Percentiles rank a stretch among this genome's conserved stretches.
phyloP scores from a whole-genome alignment of 1,140 invertebrate genomes.

The Galleria mellonella region DNA sequence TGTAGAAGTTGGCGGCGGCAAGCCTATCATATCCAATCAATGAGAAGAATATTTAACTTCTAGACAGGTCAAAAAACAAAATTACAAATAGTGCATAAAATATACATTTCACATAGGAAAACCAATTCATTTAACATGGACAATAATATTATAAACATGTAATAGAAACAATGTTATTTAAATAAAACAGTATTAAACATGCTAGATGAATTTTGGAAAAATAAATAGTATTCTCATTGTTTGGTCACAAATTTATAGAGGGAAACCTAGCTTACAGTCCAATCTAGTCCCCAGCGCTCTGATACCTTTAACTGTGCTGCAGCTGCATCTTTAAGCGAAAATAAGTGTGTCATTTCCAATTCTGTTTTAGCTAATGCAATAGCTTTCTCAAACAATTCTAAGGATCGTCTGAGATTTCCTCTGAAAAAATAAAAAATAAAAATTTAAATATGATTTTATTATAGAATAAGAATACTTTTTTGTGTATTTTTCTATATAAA shows the following conservation, averaged over 20 bases:
- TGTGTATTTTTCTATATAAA: too few species aligned
- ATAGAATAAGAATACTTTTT: too few species aligned
- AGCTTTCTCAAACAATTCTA: conserved; percentile 93
- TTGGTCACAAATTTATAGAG: conserved; percentile 12
- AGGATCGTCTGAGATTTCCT: conserved; percentile 87
- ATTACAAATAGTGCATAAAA: too few species aligned
- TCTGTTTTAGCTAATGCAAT: conserved; percentile 88
- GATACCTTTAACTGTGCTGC: conserved; percentile 89
- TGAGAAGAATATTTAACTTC: conserved; percentile 22
- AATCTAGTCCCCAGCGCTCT: conserved; percentile 81
- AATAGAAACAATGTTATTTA: too few species aligned
- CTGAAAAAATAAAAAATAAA: conserved; percentile 76
- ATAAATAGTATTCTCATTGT: conserved; percentile 42
- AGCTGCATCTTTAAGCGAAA: conserved; percentile 89
- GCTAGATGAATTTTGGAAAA: too few species aligned
- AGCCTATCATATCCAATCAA: conserved; percentile 9
- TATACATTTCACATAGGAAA: too few species aligned
- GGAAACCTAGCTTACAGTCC: conserved; percentile 60
- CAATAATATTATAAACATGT: too few species aligned
- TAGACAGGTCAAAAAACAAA: background rate
- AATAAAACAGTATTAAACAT: too few species aligned
- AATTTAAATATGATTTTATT: background rate
- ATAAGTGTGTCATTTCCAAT: conserved; percentile 91
- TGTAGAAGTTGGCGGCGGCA: conserved; percentile 21
- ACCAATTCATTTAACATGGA: too few species aligned